Evolutionary conservation across 1,140 invertebrate genomes (phyloP), one percentile per base, ranked within the genome.

Genomic region (Mizuhopecten yessoensis): DNA sequence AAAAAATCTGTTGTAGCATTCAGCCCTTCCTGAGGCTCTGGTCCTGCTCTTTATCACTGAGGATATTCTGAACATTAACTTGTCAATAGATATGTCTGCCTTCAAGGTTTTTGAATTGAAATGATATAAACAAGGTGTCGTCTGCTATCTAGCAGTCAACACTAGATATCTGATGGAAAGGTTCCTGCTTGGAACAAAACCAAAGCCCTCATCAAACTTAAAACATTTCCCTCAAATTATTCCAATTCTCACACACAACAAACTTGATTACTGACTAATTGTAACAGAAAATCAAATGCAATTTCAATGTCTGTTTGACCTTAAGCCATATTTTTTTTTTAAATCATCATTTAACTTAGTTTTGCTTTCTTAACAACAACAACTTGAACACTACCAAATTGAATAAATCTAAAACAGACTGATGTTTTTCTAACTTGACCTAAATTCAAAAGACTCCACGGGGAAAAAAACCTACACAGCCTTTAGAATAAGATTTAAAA

Each of bases 251-350:
- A 75, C 57, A 75, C 57, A n/a, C 2, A 75, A n/a, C n/a, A 75
- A 75, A 75, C 57, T 75, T n/a, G 23, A 75, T 29, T 75, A 29
- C 57, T 75, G 57, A 75, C 57, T 75, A n/a, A 75, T 75, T 29
- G 17, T 5, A 29, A n/a, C 23, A n/a, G 57, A 75, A 75, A 75
- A 75, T n/a, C n/a, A 29, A 75, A 9, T 75, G 42, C 17, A 45
- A 20, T 17, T 45, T 13, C 42, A 45, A 29, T 7, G 7, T 75
- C 29, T 29, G 57, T 9, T 75, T 1, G 29, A 75, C 11, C 17
- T 29, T 75, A 9, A 9, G 11, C 57, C 2, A 17, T 75, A n/a
- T 75, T 75, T 75, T 1, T 29, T n/a, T 75, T 29, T 29, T 75
- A 29, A 20, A 29, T 75, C n/a, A 29, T 75, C 57, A 75, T 75